phyloP scores from a whole-genome alignment of 2,113 vertebrate species.

The Oryzias celebensis region DNA sequence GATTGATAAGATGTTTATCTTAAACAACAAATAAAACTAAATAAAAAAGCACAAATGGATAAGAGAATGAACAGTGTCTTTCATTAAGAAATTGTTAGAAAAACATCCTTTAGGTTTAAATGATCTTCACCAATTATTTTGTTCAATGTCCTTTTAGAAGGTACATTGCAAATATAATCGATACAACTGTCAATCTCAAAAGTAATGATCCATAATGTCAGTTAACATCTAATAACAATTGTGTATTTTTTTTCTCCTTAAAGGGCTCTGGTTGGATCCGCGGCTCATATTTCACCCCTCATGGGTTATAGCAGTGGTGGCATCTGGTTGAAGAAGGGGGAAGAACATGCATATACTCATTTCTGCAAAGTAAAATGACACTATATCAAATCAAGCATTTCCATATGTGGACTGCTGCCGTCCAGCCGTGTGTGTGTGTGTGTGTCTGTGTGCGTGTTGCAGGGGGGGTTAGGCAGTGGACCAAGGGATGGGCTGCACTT shows the following conservation, averaged over 20 bases:
- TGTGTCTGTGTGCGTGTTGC: too few relatives aligned
- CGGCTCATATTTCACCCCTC: constrained; percentile 91
- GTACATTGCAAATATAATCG: too few relatives aligned
- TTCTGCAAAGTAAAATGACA: constrained; percentile 99
- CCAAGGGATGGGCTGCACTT: constrained; percentile 36
- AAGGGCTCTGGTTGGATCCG: constrained; percentile 86
- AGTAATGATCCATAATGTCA: constrained; percentile 31
- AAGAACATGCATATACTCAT: constrained; percentile 89
- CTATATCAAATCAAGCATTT: constrained; percentile 99
- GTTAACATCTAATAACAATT: constrained; percentile 90
- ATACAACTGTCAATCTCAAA: too few relatives aligned
- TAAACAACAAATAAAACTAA: not conserved
- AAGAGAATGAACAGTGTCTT: not conserved
- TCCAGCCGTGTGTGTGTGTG: constrained; percentile 7
- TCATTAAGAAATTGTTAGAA: not conserved
- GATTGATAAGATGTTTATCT: not conserved
- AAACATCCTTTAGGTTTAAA: not conserved
- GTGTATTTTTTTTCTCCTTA: constrained; percentile 90
- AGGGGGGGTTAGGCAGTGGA: constrained; percentile 33
- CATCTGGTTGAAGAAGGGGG: constrained; percentile 41
- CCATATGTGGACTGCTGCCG: constrained; percentile 93
- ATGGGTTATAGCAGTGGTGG: constrained; percentile 77
- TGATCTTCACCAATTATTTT: too few relatives aligned
- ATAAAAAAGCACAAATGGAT: not conserved
- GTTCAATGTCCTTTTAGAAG: too few relatives aligned